Evolutionary conservation across 1,140 invertebrate species (phyloP), one percentile per base, ranked within the genome.

Genomic region (Saccostrea cuccullata): DNA sequence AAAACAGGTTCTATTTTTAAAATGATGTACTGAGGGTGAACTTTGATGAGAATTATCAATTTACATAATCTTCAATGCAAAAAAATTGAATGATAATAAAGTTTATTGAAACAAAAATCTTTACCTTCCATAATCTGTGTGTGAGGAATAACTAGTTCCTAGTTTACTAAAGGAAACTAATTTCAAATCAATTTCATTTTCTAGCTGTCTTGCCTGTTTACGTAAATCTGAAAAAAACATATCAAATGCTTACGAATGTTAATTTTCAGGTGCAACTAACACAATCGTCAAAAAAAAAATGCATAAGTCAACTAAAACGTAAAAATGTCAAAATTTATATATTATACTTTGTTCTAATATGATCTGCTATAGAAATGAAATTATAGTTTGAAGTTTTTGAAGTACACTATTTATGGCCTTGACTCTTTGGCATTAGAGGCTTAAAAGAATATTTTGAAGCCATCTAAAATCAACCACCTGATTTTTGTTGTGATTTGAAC

Each of bases 121-220:
- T 88, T 90, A 94, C 94, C 92, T 93, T 89, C 91, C 92, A 92
- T 90, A 93, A 82, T 95, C 94, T 85, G 91, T 90, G 55, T 92
- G 91, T 60, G 92, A 91, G 55, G 94, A 94, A 86, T 94, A 95
- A 85, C 92, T 95, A 82, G 98, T 97, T 40, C 98, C 98, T 30
- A 99, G 95, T 96, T 99, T 99, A 95, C 98, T 99, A 93, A 99
- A 98, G 20, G 98, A 97, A 0, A 99, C 98, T 84, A 99, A 95
- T 95, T 99, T 99, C 4, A 98, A 96, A 95, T 99, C 98, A 90
- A 99, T 98, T 94, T 99, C 98, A 96, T 99, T 99, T 96, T 99
- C 99, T 47, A 99, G 95, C 89, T 97, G 97, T 88, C 98, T 96
- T 0, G 98, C 98, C 95, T 98, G 97, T 94, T 98, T 98, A 82